Evolutionary conservation across 1,140 invertebrate species (phyloP).

Genomic region (Brachionus sp.): DNA sequence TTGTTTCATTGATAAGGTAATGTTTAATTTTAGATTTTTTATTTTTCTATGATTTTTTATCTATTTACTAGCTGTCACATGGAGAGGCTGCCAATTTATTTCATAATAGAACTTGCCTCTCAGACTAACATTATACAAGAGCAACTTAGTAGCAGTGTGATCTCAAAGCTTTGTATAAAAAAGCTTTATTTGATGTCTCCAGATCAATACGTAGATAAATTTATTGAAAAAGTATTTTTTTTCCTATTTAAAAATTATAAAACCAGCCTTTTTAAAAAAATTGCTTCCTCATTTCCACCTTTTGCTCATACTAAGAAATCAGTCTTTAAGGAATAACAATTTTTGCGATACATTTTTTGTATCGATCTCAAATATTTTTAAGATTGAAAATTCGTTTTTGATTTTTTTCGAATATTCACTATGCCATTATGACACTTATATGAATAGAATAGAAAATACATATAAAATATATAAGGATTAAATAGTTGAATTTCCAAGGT

Average conservation of each 20-base stretch:
- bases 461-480: no score
- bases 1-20: conserved; percentile 40
- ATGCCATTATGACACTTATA: no score
- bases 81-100: conserved; percentile 38
- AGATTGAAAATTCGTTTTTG: no score
- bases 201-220: conserved; percentile 27
- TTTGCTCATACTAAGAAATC: no score
- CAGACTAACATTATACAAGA: conserved; percentile 41
- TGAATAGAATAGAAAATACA: no score
- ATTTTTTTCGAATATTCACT: no score
- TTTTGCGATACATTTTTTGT: no score
- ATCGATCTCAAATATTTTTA: no score
- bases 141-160: conserved; percentile 35
- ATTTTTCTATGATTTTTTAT: neutral
- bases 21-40: neutral
- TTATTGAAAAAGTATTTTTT: conserved; percentile 13
- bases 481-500: no score
- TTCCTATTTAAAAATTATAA: neutral
- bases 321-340: no score
- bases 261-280: no score
- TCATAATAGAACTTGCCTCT: conserved; percentile 27
- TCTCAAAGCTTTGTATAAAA: conserved; percentile 37
- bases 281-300: no score
- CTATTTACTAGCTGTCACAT: neutral
- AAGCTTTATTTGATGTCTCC: conserved; percentile 39